A percentile compares a stretch with the other conserved stretches of the same genome.
Conservation (phyloP, 2,888 invertebrate genomes). For the Drosophila parthenogenetica region DNA sequence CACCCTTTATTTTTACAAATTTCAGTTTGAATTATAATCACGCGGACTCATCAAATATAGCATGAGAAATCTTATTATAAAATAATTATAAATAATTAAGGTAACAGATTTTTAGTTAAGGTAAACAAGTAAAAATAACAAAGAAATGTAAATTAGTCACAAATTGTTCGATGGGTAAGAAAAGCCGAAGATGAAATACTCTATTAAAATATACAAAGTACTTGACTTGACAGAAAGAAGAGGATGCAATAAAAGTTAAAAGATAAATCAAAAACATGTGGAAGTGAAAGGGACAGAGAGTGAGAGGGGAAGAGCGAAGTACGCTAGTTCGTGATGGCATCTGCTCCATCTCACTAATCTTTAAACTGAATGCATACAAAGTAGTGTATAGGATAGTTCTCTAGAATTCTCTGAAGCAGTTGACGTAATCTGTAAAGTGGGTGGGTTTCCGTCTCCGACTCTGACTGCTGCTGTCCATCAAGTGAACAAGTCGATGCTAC, state of each 20-base stretch:
- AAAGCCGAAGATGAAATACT: not conserved
- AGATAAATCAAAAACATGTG: not conserved
- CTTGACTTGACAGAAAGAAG: no score
- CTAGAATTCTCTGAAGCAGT: not conserved
- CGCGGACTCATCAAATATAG: not conserved
- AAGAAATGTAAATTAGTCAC: slow-evolving; percentile 14
- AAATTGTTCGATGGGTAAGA: not conserved
- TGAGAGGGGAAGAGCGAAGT: no score
- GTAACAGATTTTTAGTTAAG: not conserved
- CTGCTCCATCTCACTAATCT: not conserved
- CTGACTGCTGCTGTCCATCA: slow-evolving; percentile 7
- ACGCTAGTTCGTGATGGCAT: not conserved
- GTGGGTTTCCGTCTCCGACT: slow-evolving; percentile 17
- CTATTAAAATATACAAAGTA: not conserved
- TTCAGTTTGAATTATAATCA: slow-evolving; percentile 5
- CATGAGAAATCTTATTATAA: slow-evolving; percentile 8
- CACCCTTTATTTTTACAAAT: not conserved
- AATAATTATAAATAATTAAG: slow-evolving; percentile 11
- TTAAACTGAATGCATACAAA: no score
- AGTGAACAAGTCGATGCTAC: slow-evolving; percentile 14
- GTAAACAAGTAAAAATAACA: not conserved
- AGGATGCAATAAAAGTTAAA: not conserved
- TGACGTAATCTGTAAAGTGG: slow-evolving; percentile 6
- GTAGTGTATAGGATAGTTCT: no score
- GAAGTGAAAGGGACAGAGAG: not conserved